Evolutionary conservation across 2,888 invertebrate genomes (phyloP).

Genomic region (Oithona nana): DNA sequence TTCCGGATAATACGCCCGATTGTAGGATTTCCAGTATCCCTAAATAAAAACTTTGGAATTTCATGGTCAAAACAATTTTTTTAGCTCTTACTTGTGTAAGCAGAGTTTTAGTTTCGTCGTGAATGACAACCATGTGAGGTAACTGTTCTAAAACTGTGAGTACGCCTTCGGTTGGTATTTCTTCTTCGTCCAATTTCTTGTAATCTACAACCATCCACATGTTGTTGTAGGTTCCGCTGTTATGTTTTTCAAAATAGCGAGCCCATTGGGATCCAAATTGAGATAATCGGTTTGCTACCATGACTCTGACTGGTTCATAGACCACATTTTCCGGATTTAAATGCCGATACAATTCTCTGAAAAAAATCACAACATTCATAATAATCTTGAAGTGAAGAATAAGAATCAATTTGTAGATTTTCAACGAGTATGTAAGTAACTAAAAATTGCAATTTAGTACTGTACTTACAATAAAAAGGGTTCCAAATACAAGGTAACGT

Average conservation of each 20-base stretch:
- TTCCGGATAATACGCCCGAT: not conserved
- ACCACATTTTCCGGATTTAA: slow-evolving; percentile 43
- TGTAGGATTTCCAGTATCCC: not conserved
- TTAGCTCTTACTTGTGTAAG: too few relatives aligned
- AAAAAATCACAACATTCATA: too few relatives aligned
- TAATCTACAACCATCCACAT: slow-evolving; percentile 69
- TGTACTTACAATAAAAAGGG: too few relatives aligned
- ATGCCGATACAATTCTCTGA: slow-evolving; percentile 43
- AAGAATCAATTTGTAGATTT: too few relatives aligned
- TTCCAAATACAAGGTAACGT: too few relatives aligned
- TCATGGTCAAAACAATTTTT: too few relatives aligned
- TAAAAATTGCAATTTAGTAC: too few relatives aligned
- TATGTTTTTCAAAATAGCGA: slow-evolving; percentile 41
- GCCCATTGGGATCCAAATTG: slow-evolving; percentile 52
- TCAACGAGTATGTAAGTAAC: too few relatives aligned
- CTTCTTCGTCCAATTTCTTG: slow-evolving; percentile 37
- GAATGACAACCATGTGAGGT: slow-evolving; percentile 28
- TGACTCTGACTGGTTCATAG: slow-evolving; percentile 50
- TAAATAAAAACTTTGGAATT: too few relatives aligned
- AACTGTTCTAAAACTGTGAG: slow-evolving; percentile 61
- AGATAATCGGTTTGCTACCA: slow-evolving; percentile 63
- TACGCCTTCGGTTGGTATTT: slow-evolving; percentile 29
- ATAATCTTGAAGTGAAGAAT: too few relatives aligned
- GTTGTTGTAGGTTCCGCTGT: slow-evolving; percentile 62
- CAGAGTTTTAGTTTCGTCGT: slow-evolving; percentile 29